These are phyloP conservation scores for Euphydryas editha DNA, from an alignment of 2,888 invertebrate species.

Conservation along the genomic window DNA sequence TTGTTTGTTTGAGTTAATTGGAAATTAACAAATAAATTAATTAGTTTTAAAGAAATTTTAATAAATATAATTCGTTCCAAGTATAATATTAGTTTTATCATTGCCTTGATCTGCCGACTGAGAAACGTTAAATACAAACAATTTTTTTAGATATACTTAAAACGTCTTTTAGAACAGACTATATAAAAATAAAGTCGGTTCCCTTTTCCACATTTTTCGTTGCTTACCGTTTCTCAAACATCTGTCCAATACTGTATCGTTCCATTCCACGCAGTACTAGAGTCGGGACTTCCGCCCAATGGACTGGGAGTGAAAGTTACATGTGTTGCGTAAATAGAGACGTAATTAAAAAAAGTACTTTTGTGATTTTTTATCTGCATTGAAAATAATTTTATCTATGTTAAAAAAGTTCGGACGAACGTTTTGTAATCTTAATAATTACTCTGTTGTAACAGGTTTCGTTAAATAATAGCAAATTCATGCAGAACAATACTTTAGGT, in stretches of 20 bases:
- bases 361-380: neutral
- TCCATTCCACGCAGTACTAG: conserved; percentile 33
- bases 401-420: neutral
- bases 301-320: conserved; percentile 36
- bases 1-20: too few relatives aligned
- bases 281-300: conserved; percentile 38
- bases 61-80: too few relatives aligned
- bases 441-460: too few relatives aligned
- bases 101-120: too few relatives aligned
- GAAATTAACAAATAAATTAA: too few relatives aligned
- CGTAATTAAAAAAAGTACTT: conserved; percentile 4
- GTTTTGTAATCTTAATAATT: neutral
- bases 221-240: conserved; percentile 72
- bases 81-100: too few relatives aligned
- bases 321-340: conserved; percentile 32
- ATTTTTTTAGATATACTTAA: neutral
- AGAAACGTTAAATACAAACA: neutral
- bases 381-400: neutral
- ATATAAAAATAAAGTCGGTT: conserved; percentile 47
- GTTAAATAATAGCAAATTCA: too few relatives aligned
- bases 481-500: too few relatives aligned
- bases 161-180: conserved; percentile 46
- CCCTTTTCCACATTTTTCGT: conserved; percentile 49
- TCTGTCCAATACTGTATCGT: conserved; percentile 62
- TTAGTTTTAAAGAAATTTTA: too few relatives aligned